A percentile compares a stretch with the other conserved stretches of the same genome.
Evolutionary conservation across 2,797 vertebrate species (phyloP).

Genomic region (Acanthurus tractus): DNA sequence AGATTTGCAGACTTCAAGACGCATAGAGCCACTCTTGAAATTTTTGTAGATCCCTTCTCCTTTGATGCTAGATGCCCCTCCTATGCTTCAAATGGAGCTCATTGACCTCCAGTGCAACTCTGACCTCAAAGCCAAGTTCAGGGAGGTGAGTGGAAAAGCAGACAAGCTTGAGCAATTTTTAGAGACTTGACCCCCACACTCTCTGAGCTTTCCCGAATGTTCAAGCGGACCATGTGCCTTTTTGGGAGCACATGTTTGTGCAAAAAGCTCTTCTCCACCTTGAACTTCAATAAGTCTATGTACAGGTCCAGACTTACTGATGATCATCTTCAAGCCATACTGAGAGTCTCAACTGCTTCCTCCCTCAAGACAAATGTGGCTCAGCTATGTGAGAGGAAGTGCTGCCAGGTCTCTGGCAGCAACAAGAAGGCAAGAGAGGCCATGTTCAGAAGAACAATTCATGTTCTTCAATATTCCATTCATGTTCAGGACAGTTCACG

Average conservation of each 20-base stretch:
- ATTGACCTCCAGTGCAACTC: no score
- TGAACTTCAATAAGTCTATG: constrained; percentile 38
- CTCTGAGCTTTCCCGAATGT: constrained; percentile 10
- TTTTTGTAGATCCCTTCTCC: no score
- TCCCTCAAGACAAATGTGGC: constrained; percentile 35
- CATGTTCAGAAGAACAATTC: constrained; percentile 21
- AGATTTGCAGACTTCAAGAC: no score
- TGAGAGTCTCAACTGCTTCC: constrained; percentile 20
- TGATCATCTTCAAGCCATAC: constrained; percentile 19
- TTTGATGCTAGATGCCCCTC: no score
- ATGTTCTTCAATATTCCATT: not conserved
- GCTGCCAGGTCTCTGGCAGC: constrained; percentile 8
- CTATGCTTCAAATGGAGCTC: no score
- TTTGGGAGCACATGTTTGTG: constrained; percentile 19
- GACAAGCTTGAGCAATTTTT: constrained; percentile 6
- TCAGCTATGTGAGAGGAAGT: constrained; percentile 25
- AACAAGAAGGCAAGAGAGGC: constrained; percentile 20
- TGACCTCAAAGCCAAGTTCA: no score
- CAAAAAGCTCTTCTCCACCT: constrained; percentile 15
- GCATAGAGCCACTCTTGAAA: no score
- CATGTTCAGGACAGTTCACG: not conserved
- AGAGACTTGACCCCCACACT: constrained; percentile 5
- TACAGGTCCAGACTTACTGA: constrained; percentile 36
- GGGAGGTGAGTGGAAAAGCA: not conserved
- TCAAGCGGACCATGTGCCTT: constrained; percentile 32